A percentile compares a stretch with the other conserved stretches of the same genome.
Conservation (phyloP, 2,888 invertebrate species). For the Leptothorax acervorum region DNA sequence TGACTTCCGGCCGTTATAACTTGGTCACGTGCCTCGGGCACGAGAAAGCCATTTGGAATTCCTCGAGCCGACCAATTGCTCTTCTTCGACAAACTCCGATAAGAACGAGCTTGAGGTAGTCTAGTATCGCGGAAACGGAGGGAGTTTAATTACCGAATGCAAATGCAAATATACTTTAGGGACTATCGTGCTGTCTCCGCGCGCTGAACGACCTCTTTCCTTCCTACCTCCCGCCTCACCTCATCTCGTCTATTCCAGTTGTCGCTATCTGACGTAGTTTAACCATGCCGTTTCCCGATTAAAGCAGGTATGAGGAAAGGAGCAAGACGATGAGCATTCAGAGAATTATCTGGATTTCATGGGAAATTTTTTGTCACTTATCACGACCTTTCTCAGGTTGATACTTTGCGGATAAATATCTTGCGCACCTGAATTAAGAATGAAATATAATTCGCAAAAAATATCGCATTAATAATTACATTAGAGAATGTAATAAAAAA, state of each 20-base stretch:
- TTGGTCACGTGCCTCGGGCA: constrained; percentile 60
- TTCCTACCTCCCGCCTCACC: constrained; percentile 30
- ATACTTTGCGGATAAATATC: constrained; percentile 8
- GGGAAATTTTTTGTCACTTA: constrained; percentile 19
- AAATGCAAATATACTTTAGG: constrained; percentile 83
- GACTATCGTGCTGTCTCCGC: constrained; percentile 71
- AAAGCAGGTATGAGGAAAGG: constrained; percentile 33
- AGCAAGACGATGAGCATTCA: constrained; percentile 38
- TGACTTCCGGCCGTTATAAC: constrained; percentile 68
- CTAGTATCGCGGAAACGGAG: constrained; percentile 62
- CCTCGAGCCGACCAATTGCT: constrained; percentile 66
- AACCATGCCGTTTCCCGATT: constrained; percentile 60
- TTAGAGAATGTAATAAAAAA: background rate
- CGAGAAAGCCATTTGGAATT: constrained; percentile 68
- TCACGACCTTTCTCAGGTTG: background rate
- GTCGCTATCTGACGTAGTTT: constrained; percentile 51
- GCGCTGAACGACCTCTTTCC: constrained; percentile 61
- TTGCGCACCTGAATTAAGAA: background rate
- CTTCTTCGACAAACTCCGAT: constrained; percentile 76
- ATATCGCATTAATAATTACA: background rate
- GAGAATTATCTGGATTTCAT: constrained; percentile 43
- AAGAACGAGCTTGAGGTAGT: constrained; percentile 70
- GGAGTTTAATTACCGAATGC: constrained; percentile 82
- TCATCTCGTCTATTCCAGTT: constrained; percentile 22
- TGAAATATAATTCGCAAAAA: background rate